phyloP scores from a whole-genome alignment of 2,888 invertebrate genomes.

The Marasmarcha lunaedactyla region DNA sequence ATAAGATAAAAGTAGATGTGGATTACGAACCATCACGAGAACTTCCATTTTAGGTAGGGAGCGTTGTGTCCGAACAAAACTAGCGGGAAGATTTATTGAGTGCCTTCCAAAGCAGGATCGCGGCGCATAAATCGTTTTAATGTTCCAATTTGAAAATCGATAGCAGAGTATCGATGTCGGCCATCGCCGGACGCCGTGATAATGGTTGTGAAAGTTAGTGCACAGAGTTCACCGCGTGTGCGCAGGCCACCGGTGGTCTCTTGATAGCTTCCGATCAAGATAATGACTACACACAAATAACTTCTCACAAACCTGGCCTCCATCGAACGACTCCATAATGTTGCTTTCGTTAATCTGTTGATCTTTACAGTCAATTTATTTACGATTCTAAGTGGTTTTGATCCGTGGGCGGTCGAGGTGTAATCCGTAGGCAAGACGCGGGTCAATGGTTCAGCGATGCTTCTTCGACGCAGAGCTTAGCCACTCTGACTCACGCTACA shows the following conservation, averaged over 20 bases:
- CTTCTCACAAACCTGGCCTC: too few relatives aligned
- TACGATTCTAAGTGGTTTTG: too few relatives aligned
- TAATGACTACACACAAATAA: too few relatives aligned
- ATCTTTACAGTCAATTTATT: too few relatives aligned
- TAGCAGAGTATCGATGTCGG: conserved; percentile 34
- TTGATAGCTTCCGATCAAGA: too few relatives aligned
- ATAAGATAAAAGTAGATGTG: too few relatives aligned
- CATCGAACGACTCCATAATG: too few relatives aligned
- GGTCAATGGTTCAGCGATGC: conserved; percentile 47
- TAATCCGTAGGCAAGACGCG: conserved; percentile 39
- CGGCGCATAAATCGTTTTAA: conserved; percentile 50
- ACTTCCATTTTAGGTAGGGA: too few relatives aligned
- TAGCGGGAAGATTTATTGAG: conserved; percentile 38
- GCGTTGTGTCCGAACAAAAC: conserved; percentile 21
- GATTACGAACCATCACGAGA: too few relatives aligned
- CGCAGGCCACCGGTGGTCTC: background rate
- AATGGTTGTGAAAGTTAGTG: conserved; percentile 44
- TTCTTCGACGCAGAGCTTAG: conserved; percentile 30
- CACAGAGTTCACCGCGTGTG: conserved; percentile 7
- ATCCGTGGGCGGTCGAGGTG: conserved; percentile 57
- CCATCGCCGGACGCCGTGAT: conserved; percentile 28
- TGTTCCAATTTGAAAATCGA: conserved; percentile 36
- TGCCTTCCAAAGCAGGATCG: conserved; percentile 32
- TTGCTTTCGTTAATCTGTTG: too few relatives aligned
- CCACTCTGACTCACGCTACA: conserved; percentile 43